phyloP scores from a whole-genome alignment of 2,888 invertebrate genomes.

The Metellina segmentata region DNA sequence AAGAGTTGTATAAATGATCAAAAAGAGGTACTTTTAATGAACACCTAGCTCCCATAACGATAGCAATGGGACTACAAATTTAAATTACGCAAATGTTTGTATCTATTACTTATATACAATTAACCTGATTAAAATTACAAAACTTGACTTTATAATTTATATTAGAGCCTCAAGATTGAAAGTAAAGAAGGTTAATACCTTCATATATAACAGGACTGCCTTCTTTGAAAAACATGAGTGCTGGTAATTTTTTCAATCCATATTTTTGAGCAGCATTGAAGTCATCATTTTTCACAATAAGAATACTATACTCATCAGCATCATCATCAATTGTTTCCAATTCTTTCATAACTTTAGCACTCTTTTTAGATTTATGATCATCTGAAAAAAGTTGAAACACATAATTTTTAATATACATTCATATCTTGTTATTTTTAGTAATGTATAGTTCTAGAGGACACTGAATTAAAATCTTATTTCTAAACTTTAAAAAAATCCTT shows the following conservation, averaged over 20 bases:
- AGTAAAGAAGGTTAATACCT: slow-evolving; percentile 79
- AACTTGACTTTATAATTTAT: neutral
- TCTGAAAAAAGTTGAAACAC: slow-evolving; percentile 23
- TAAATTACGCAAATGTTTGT: no score
- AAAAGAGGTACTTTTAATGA: no score
- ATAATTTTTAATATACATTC: no score
- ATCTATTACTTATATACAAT: no score
- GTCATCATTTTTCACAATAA: slow-evolving; percentile 95
- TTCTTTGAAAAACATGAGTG: slow-evolving; percentile 93
- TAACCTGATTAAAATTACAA: no score
- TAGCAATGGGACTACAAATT: no score
- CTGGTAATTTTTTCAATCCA: slow-evolving; percentile 93
- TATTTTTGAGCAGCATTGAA: slow-evolving; percentile 94
- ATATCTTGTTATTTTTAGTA: no score
- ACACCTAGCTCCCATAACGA: no score
- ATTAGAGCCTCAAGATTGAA: neutral
- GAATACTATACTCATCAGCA: slow-evolving; percentile 85
- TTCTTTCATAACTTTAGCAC: slow-evolving; percentile 78
- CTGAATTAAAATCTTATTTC: neutral
- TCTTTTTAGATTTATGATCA: slow-evolving; percentile 77
- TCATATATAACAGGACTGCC: slow-evolving; percentile 95
- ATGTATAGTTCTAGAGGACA: neutral
- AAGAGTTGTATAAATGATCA: no score
- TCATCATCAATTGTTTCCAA: slow-evolving; percentile 87
- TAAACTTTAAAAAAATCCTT: neutral